A percentile compares a stretch with the other conserved stretches of the same genome.
Conservation (phyloP, 2,888 invertebrate genomes). For the Leucozona laternaria region DNA sequence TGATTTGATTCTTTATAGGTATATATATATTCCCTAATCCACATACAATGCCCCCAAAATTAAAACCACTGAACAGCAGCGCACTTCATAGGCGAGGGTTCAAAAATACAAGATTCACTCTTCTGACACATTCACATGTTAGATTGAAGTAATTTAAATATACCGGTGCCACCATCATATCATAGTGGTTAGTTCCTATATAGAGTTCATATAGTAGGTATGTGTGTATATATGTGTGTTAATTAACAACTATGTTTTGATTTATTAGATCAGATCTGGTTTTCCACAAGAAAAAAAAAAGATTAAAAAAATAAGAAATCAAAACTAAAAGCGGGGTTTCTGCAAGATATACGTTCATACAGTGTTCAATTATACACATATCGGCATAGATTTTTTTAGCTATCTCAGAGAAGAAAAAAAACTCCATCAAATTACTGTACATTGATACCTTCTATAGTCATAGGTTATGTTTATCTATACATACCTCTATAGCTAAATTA, state of each 20-base stretch:
- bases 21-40: background rate
- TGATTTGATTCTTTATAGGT: constrained; percentile 41
- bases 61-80: background rate
- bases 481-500: background rate
- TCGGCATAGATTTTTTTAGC: constrained; percentile 11
- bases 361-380: background rate
- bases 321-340: constrained; percentile 3
- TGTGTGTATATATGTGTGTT: constrained; percentile 30
- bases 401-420: constrained; percentile 39
- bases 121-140: constrained; percentile 54
- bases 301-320: constrained; percentile 17
- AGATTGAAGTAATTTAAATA: constrained; percentile 53
- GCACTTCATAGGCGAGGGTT: background rate
- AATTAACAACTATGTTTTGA: constrained; percentile 65
- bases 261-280: constrained; percentile 53
- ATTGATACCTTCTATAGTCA: background rate
- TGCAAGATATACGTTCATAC: background rate
- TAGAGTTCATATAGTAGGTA: background rate
- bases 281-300: constrained; percentile 5
- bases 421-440: constrained; percentile 41
- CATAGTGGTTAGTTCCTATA: background rate
- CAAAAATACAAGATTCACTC: constrained; percentile 20
- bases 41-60: constrained; percentile 52
- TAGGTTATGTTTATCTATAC: background rate
- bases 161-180: constrained; percentile 44